A percentile compares a stretch with the other conserved stretches of the same genome.
Conservation (phyloP, 1,140 invertebrate species). For the Diorhabda sublineata region DNA sequence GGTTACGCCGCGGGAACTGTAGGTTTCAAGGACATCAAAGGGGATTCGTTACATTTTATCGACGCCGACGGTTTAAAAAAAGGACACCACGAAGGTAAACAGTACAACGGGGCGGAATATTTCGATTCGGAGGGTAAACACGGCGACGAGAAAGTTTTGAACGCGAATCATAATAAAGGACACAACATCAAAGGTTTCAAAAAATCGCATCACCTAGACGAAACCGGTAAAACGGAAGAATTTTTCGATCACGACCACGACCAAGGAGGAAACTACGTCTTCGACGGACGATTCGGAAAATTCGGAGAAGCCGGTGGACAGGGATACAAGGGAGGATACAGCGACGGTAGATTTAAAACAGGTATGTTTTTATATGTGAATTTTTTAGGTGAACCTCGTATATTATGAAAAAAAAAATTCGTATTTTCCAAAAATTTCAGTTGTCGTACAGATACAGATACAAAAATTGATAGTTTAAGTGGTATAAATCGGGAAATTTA, state of each 20-base stretch:
- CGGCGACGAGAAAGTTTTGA: conserved; percentile 50
- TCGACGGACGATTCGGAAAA: conserved; percentile 46
- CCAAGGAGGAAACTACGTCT: conserved; percentile 53
- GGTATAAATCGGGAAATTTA: too few species aligned
- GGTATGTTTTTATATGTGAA: background rate
- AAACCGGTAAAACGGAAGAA: conserved; percentile 59
- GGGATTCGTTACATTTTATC: conserved; percentile 53
- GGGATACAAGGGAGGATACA: conserved; percentile 45
- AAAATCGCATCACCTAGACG: conserved; percentile 60
- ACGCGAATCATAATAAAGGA: conserved; percentile 58
- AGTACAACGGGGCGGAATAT: conserved; percentile 52
- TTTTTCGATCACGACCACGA: conserved; percentile 62
- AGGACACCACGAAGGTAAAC: conserved; percentile 52
- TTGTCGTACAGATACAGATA: too few species aligned
- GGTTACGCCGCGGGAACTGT: conserved; percentile 50
- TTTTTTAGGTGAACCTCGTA: background rate
- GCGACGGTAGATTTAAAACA: conserved; percentile 5
- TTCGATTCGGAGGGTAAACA: conserved; percentile 53
- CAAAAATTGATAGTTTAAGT: too few species aligned
- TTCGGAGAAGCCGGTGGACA: conserved; percentile 52
- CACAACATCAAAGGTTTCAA: conserved; percentile 60
- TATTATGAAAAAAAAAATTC: too few species aligned
- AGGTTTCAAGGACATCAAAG: conserved; percentile 50
- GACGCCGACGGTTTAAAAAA: conserved; percentile 53
- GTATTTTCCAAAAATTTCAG: too few species aligned